Percentiles rank a stretch among this genome's conserved stretches.
Evolutionary conservation across 1,140 invertebrate species (phyloP).

Genomic region (Saccostrea glomerata): DNA sequence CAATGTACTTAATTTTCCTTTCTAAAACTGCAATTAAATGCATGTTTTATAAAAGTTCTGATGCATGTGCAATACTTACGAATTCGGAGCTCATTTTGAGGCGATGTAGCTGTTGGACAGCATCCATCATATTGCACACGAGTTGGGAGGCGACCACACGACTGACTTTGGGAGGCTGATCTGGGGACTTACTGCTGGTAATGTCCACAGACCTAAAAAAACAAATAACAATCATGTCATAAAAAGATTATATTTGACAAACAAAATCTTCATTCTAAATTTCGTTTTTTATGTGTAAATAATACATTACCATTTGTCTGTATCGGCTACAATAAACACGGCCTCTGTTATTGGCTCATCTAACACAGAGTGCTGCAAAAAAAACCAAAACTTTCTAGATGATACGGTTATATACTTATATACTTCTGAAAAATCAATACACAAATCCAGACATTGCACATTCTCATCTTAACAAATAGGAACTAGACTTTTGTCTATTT

Average conservation of each 20-base stretch:
- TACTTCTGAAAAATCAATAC: not conserved
- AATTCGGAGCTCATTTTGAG: conserved; percentile 84
- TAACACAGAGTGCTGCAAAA: conserved; percentile 79
- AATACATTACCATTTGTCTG: conserved; percentile 87
- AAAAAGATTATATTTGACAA: no score
- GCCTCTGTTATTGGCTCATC: conserved; percentile 88
- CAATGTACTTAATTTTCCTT: not conserved
- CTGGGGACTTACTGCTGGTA: conserved; percentile 65
- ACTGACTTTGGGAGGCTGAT: conserved; percentile 47
- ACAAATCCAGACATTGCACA: not conserved
- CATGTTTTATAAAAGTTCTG: not conserved
- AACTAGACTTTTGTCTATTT: not conserved
- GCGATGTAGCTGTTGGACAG: conserved; percentile 87
- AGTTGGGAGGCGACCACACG: conserved; percentile 83
- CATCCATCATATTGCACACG: conserved; percentile 91
- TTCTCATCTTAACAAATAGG: not conserved
- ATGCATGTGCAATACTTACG: conserved; percentile 80
- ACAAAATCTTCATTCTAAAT: not conserved
- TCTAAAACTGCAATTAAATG: not conserved
- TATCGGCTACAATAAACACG: conserved; percentile 90
- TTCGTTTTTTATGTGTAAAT: not conserved
- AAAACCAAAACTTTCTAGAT: not conserved
- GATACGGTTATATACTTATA: not conserved
- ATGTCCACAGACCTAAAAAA: conserved; percentile 70
- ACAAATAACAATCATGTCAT: not conserved